A percentile compares a stretch with the other conserved stretches of the same genome.
Evolutionary conservation across 2,113 vertebrate genomes (phyloP).

Genomic region (Plestiodon gilberti): DNA sequence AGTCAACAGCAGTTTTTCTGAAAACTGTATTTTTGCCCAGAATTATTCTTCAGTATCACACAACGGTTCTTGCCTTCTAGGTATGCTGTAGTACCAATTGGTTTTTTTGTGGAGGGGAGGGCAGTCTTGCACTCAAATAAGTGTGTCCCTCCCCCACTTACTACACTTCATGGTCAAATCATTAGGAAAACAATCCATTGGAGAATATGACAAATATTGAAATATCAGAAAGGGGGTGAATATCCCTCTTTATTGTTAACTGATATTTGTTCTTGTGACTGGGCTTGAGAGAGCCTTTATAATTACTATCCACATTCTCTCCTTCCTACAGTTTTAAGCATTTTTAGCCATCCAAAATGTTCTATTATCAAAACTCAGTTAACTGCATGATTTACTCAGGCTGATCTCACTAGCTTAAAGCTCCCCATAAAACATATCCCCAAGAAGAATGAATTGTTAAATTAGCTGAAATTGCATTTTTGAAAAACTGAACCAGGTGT

Average conservation of each 20-base stretch:
- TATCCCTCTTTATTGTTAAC: constrained; percentile 39
- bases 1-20: background rate
- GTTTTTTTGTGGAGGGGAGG: background rate
- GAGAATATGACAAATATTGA: background rate
- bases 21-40: background rate
- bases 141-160: background rate
- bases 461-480: constrained; percentile 82
- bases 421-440: constrained; percentile 76
- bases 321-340: constrained; percentile 66
- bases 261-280: constrained; percentile 57
- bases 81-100: no score
- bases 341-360: constrained; percentile 79
- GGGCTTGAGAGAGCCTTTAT: constrained; percentile 60
- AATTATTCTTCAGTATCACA: background rate
- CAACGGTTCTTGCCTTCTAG: background rate
- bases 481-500: constrained; percentile 77
- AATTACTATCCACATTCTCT: constrained; percentile 53
- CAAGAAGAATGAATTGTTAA: constrained; percentile 81
- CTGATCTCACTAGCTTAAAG: constrained; percentile 77
- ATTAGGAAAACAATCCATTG: background rate
- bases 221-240: background rate
- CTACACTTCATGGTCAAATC: background rate
- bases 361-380: constrained; percentile 83
- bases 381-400: constrained; percentile 78
- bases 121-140: background rate